Percentiles rank a stretch among this genome's conserved stretches.
Evolutionary conservation across 2,888 invertebrate genomes (phyloP).

Genomic region (Cylindroiulus punctatus): DNA sequence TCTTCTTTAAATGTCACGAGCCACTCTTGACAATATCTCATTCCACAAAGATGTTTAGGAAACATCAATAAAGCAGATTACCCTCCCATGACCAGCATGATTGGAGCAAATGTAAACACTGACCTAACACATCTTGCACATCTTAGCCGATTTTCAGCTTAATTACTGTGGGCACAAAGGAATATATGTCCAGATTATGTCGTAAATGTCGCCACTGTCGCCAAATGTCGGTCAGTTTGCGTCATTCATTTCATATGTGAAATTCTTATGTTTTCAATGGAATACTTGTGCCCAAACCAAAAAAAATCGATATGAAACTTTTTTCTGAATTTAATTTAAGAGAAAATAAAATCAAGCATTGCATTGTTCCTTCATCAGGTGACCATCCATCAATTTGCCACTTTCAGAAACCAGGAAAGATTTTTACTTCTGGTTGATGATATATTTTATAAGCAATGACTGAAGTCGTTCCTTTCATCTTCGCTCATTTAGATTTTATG

Average conservation of each 20-base stretch:
- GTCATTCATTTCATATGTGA: not conserved
- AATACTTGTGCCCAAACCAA: too few relatives aligned
- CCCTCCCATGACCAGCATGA: not conserved
- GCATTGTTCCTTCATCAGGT: too few relatives aligned
- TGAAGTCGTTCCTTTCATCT: not conserved
- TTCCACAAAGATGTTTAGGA: conserved; percentile 7
- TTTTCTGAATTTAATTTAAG: too few relatives aligned
- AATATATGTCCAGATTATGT: not conserved
- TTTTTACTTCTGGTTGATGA: not conserved
- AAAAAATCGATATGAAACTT: too few relatives aligned
- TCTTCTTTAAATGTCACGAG: conserved; percentile 4
- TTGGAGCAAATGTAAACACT: not conserved
- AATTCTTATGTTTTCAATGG: too few relatives aligned
- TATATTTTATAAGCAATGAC: not conserved
- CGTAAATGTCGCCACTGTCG: not conserved
- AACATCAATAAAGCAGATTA: not conserved
- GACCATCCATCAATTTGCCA: too few relatives aligned
- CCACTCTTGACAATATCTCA: not conserved
- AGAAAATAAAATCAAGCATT: too few relatives aligned
- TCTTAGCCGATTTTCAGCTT: not conserved
- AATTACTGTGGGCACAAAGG: not conserved
- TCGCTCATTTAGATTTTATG: not conserved
- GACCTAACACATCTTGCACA: not conserved
- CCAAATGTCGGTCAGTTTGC: too few relatives aligned
- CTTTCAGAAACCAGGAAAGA: too few relatives aligned